Conservation (phyloP, 1,140 invertebrate genomes). For the Panonychus citri region DNA sequence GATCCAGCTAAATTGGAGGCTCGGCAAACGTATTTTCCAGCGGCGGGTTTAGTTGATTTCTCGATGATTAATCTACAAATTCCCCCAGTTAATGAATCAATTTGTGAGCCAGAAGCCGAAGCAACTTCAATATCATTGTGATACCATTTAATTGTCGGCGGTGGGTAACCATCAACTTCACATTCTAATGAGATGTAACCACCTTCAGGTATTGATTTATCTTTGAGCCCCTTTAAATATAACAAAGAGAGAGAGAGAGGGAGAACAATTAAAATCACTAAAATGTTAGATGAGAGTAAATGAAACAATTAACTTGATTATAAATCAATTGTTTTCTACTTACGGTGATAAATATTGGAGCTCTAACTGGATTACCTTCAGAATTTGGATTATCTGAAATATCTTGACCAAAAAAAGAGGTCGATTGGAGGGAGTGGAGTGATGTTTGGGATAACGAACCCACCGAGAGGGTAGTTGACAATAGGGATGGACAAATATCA, state of each 20-base stretch:
- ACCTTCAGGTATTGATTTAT: constrained; percentile 42
- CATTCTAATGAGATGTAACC: constrained; percentile 44
- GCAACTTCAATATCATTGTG: not conserved
- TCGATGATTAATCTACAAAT: not conserved
- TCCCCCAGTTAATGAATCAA: not conserved
- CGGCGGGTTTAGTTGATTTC: not conserved
- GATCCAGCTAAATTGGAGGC: not conserved
- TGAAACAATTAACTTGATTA: not conserved
- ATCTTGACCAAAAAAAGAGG: not conserved
- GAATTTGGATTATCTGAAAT: not conserved
- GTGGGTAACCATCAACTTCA: constrained; percentile 55
- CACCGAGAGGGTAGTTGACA: not conserved
- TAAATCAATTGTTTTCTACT: not conserved
- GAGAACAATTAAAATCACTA: not conserved
- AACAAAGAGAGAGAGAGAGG: not conserved
- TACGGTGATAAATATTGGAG: not conserved
- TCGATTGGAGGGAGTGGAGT: not conserved
- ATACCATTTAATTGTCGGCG: constrained; percentile 39
- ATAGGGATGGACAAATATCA: not conserved
- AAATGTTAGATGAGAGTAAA: not conserved
- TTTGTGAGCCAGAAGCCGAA: not conserved
- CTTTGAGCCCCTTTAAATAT: constrained; percentile 33
- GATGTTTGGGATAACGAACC: not conserved
- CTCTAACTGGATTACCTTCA: not conserved
- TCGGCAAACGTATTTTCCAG: not conserved